Percentiles rank a stretch among this genome's conserved stretches.
Conservation (phyloP, 2,113 vertebrate genomes). For the Tursiops truncatus region DNA sequence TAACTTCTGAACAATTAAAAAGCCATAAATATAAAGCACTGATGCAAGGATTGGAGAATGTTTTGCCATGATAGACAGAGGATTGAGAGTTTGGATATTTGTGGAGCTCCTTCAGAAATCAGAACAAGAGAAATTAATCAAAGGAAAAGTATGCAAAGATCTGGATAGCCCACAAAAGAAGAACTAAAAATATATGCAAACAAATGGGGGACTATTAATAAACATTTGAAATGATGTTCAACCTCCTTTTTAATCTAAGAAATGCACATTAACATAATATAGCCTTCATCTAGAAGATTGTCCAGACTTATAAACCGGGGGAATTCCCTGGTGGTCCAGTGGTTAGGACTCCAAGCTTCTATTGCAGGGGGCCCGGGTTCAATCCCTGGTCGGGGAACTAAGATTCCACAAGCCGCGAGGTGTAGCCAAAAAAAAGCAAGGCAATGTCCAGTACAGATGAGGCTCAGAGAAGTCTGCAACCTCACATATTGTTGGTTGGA, state of each 20-base stretch:
- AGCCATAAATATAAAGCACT: not conserved
- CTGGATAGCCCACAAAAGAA: slow-evolving; percentile 6
- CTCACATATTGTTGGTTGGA: not conserved
- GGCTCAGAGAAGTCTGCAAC: not conserved
- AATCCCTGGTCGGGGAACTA: too few species aligned
- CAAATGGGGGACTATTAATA: not conserved
- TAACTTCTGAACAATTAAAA: not conserved
- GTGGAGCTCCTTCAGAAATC: not conserved
- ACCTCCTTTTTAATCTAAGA: not conserved
- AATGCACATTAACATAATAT: not conserved
- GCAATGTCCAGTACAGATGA: not conserved
- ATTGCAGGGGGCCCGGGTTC: too few species aligned
- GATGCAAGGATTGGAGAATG: not conserved
- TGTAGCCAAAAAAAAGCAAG: too few species aligned
- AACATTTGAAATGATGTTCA: not conserved
- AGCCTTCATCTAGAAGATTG: not conserved
- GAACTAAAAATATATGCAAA: not conserved
- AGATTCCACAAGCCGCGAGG: too few species aligned
- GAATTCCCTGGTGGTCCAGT: too few species aligned
- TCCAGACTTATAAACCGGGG: not conserved
- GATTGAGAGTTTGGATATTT: not conserved
- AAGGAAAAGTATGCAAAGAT: not conserved
- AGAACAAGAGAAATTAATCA: not conserved
- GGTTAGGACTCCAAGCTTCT: too few species aligned
- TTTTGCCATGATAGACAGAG: not conserved